A percentile compares a stretch with the other conserved stretches of the same genome.
These are phyloP conservation scores for Strigops habroptila DNA, from an alignment of 2,113 vertebrate genomes.

Conservation along the genomic window DNA sequence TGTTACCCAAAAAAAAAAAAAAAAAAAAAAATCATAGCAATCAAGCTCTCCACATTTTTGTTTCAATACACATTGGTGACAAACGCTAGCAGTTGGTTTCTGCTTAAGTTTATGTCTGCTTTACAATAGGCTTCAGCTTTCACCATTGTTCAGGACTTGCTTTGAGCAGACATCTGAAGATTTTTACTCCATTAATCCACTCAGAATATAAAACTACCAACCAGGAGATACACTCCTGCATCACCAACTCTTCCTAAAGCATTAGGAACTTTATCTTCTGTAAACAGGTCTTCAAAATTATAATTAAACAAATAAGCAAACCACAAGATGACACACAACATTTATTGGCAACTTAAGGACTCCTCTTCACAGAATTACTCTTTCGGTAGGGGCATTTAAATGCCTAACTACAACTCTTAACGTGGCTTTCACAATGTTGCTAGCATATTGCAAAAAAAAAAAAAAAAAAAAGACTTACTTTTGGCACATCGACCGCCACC, in stretches of 20 bases:
- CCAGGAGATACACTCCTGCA: background rate
- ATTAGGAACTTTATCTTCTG: background rate
- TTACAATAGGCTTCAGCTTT: background rate
- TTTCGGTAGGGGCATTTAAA: background rate
- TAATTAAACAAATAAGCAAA: background rate
- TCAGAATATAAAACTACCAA: background rate
- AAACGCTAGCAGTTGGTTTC: background rate
- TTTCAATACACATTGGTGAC: background rate
- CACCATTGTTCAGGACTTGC: background rate
- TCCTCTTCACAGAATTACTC: background rate
- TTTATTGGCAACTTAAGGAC: background rate
- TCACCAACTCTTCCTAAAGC: background rate
- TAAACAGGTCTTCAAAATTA: background rate
- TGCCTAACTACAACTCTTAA: conserved; percentile 37
- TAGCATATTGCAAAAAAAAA: background rate
- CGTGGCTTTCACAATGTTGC: background rate
- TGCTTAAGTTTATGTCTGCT: background rate
- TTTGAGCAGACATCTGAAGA: background rate
- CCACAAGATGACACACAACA: background rate
- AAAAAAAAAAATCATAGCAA: background rate
- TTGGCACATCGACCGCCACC: conserved; percentile 93
- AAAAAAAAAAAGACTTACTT: conserved; percentile 75
- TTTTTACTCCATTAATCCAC: background rate
- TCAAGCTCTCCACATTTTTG: background rate
- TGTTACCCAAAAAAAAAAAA: background rate